Base-by-base conservation (phyloP, 2,797 vertebrate genomes). In the Lagothrix lagotricha region DNA sequence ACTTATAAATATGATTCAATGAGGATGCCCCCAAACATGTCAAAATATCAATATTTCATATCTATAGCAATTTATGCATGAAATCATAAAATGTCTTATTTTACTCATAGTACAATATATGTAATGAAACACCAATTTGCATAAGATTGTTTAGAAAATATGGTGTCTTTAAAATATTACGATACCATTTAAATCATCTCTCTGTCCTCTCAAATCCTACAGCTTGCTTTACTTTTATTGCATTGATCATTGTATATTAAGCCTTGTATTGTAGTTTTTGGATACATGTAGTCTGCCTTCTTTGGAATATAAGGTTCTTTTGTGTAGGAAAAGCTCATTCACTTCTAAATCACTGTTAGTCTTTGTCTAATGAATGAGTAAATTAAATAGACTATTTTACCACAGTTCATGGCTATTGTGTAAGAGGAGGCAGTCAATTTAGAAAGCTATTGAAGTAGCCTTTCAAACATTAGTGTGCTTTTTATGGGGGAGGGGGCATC, bases 351-450 rank as follows among this genome's bases (percentile, higher is more conserved):
- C 61, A 96, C 33, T 85, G 39, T n/a, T 88, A 52, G 79, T 52
- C 76, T 97, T 95, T 88, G 87, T 88, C 52, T 96, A 93, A 87
- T 79, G 30, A 96, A 83, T 85, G 57, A 93, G 75, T 95, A 50
- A 81, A 48, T 72, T 84, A 89, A 92, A 77, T 6, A 85, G 17
- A 96, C 46, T 30, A 75, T 20, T 30, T 89, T 91, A 86, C 28
- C 76, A 76, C 24, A 89, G 52, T 57, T 86, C 41, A 70, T 33
- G 22, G 46, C 84, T 17, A 75, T 58, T 87, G n/a, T 86, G 19
- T 73, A 80, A 88, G 50, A 92, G 26, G 72, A 89, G 17, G 28
- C 14, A 28, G 30, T 73, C 67, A 76, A 50, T 88, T 94, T 72
- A 93, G 70, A 97, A 96, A 94, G 52, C 17, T 57, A 58, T 13